Conservation (phyloP, 2,113 vertebrate species). For the Sphaerodactylus townsendi region DNA sequence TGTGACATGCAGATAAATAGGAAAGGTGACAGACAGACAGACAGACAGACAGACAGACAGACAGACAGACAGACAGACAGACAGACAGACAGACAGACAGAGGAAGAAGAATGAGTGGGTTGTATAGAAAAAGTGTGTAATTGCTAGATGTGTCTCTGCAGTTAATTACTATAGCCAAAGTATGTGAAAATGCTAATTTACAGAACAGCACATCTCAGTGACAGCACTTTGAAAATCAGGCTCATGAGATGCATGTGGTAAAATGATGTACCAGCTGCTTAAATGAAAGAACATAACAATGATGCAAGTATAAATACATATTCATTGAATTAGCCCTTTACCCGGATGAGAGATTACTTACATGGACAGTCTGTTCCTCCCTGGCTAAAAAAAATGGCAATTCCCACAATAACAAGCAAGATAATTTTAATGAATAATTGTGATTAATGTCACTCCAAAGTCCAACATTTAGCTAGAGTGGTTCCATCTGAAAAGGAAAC, state of each 20-base stretch:
- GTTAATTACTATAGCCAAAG: not conserved
- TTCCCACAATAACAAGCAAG: constrained; percentile 48
- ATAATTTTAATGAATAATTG: constrained; percentile 63
- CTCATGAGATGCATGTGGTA: not conserved
- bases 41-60: no score
- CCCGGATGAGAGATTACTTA: constrained; percentile 42
- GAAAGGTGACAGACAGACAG: no score
- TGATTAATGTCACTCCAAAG: constrained; percentile 65
- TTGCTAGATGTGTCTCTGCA: not conserved
- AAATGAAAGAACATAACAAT: constrained; percentile 32
- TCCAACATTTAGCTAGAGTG: constrained; percentile 47
- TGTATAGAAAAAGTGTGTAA: not conserved
- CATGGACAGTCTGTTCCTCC: constrained; percentile 47
- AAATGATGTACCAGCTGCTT: constrained; percentile 38
- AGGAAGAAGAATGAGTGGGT: no score
- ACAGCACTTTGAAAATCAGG: not conserved
- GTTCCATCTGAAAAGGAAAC: constrained; percentile 68
- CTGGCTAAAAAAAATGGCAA: constrained; percentile 16
- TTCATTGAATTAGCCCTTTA: constrained; percentile 37
- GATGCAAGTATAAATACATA: not conserved
- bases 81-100: no score
- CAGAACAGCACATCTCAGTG: not conserved
- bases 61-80: no score
- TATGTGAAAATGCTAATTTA: not conserved
- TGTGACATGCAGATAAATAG: not conserved